Percentiles rank a stretch among this genome's conserved stretches.
Evolutionary conservation across 2,888 invertebrate species (phyloP).

Genomic region (Drosophila basisetae): DNA sequence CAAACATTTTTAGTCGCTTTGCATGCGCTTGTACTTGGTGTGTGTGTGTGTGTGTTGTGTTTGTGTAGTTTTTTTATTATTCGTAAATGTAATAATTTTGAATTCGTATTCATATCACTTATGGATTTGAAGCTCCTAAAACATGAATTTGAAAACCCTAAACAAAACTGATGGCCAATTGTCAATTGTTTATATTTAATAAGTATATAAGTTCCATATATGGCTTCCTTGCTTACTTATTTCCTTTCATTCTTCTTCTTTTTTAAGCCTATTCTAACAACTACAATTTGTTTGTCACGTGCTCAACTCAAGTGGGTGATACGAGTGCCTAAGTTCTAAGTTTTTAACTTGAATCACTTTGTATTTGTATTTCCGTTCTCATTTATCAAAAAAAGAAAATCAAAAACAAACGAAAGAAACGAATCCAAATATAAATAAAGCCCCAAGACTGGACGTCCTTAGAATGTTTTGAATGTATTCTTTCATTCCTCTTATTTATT

Average conservation of each 20-base stretch:
- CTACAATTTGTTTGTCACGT: constrained; percentile 77
- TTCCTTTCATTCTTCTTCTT: constrained; percentile 4
- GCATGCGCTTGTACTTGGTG: constrained; percentile 73
- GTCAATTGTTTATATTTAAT: constrained; percentile 27
- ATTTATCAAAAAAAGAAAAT: constrained; percentile 30
- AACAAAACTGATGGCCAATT: constrained; percentile 60
- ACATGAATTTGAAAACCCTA: constrained; percentile 81
- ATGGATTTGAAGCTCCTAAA: constrained; percentile 74
- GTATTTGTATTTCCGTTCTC: constrained; percentile 56
- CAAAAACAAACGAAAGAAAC: constrained; percentile 3
- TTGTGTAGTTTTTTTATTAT: constrained; percentile 24
- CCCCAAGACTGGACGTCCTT: constrained; percentile 22
- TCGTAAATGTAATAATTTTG: constrained; percentile 69
- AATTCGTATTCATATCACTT: constrained; percentile 80
- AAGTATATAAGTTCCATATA: constrained; percentile 23
- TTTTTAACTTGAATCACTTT: constrained; percentile 81
- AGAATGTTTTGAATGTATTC: constrained; percentile 62
- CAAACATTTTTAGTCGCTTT: constrained; percentile 41
- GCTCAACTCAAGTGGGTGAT: constrained; percentile 67
- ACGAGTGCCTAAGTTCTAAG: constrained; percentile 77
- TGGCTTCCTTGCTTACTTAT: constrained; percentile 11
- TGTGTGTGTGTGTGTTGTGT: constrained; percentile 33
- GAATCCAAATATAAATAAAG: constrained; percentile 11
- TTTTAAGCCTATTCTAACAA: constrained; percentile 62
- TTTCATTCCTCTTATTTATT: constrained; percentile 1